Evolutionary conservation across 64 coral and sea anemone genomes (phyloP).

Genomic region (Hydrozoanthus tunicans): DNA sequence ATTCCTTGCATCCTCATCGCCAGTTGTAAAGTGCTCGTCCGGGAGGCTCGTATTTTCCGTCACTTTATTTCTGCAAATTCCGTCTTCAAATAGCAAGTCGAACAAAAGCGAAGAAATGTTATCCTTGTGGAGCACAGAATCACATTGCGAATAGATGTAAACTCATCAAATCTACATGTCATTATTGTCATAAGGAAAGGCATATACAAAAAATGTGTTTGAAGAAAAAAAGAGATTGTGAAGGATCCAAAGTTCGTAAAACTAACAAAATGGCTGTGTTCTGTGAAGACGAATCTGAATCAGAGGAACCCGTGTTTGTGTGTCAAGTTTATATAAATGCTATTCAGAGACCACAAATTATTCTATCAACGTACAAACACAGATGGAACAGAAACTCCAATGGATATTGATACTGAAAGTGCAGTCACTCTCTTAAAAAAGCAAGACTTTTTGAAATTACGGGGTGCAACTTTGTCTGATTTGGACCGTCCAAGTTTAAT

Average conservation of each 20-base stretch:
- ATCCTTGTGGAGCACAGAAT: conserved; percentile 5
- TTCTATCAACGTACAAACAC: neutral
- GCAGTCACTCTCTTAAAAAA: conserved; percentile 9
- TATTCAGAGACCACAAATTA: neutral
- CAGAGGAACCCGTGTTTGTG: neutral
- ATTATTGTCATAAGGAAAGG: conserved; percentile 11
- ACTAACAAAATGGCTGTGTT: conserved; percentile 17
- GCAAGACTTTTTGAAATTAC: conserved; percentile 22
- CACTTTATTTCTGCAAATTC: too few relatives aligned
- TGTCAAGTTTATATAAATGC: conserved; percentile 5
- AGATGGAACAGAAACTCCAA: neutral
- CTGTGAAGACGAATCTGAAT: neutral
- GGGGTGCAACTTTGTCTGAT: conserved; percentile 29
- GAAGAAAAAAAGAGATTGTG: conserved; percentile 14
- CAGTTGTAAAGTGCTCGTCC: too few relatives aligned
- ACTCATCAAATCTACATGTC: conserved; percentile 33
- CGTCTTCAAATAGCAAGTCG: neutral
- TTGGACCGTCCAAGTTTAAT: conserved; percentile 41
- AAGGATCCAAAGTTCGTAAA: conserved; percentile 14
- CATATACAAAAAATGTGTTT: conserved; percentile 27
- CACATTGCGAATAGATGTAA: conserved; percentile 13
- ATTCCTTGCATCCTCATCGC: too few relatives aligned
- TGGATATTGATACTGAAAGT: conserved; percentile 8
- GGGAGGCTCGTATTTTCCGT: too few relatives aligned
- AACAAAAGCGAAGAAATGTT: conserved; percentile 14